Evolutionary conservation across 1,140 invertebrate genomes (phyloP).

Genomic region (Drosophila nannoptera): DNA sequence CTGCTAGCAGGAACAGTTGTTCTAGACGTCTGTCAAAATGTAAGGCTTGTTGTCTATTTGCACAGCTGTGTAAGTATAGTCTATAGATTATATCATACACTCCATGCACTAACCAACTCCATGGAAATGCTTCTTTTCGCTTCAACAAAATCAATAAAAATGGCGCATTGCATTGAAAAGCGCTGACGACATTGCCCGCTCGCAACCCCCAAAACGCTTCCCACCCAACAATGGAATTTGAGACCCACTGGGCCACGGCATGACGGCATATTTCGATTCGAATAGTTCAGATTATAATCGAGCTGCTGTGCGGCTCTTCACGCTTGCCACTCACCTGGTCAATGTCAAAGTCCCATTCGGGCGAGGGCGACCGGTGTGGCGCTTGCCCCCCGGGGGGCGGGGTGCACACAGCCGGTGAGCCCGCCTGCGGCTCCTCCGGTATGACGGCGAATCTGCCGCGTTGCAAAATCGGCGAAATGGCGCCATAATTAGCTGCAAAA

Average conservation of each 20-base stretch:
- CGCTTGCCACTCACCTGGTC: slow-evolving; percentile 68
- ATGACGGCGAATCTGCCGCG: slow-evolving; percentile 78
- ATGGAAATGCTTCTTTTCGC: slow-evolving; percentile 23
- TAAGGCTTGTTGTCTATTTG: too few species aligned
- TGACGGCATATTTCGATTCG: slow-evolving; percentile 27
- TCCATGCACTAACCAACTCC: slow-evolving; percentile 27
- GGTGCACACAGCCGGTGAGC: slow-evolving; percentile 70
- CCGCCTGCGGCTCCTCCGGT: slow-evolving; percentile 77
- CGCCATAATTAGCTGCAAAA: slow-evolving; percentile 75
- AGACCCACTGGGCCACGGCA: not conserved
- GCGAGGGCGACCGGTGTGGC: slow-evolving; percentile 68
- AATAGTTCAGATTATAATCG: slow-evolving; percentile 9
- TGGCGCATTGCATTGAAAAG: slow-evolving; percentile 60
- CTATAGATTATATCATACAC: slow-evolving; percentile 3
- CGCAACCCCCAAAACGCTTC: not conserved
- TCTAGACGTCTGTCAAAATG: not conserved
- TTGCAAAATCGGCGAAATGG: slow-evolving; percentile 78
- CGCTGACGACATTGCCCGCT: slow-evolving; percentile 45
- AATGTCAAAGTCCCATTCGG: slow-evolving; percentile 79
- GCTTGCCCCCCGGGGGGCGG: slow-evolving; percentile 49
- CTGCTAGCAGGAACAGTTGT: not conserved
- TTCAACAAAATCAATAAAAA: slow-evolving; percentile 65
- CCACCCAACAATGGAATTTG: not conserved
- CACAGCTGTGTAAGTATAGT: not conserved
- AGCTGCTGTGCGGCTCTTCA: not conserved